phyloP scores from a whole-genome alignment of 2,888 invertebrate species.

The Acrobeloides nanus region DNA sequence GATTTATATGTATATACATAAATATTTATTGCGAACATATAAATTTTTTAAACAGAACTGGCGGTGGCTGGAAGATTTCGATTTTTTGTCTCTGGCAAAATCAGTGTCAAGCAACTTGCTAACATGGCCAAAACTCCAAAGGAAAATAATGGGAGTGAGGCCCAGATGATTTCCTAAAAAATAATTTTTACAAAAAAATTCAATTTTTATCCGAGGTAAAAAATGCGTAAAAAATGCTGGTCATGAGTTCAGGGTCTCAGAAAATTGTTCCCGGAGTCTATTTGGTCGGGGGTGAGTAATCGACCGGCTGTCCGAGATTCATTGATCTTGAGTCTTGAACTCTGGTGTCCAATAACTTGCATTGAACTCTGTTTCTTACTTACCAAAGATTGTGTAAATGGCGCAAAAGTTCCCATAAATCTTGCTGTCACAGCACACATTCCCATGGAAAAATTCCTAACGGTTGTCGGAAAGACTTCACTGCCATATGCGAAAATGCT shows the following conservation, averaged over 20 bases:
- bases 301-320: no score
- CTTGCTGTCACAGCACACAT: constrained; percentile 26
- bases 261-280: no score
- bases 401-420: constrained; percentile 1
- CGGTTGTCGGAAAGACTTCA: constrained; percentile 36
- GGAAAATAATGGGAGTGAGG: constrained; percentile 14
- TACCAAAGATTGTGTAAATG: constrained; percentile 1
- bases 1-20: no score
- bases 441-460: constrained; percentile 27
- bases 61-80: constrained; percentile 18
- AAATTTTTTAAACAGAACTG: constrained; percentile 4
- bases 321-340: no score
- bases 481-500: constrained; percentile 42
- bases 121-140: constrained; percentile 19
- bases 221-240: no score
- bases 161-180: constrained; percentile 18
- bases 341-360: no score
- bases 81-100: constrained; percentile 24
- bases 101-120: constrained; percentile 16
- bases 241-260: no score
- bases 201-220: no score
- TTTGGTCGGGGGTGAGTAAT: no score
- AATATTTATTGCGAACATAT: no score
- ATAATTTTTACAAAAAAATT: no score
- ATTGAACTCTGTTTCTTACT: no score